Evolutionary conservation across 1,140 invertebrate species (phyloP).

Genomic region (Zaprionus camerounensis): DNA sequence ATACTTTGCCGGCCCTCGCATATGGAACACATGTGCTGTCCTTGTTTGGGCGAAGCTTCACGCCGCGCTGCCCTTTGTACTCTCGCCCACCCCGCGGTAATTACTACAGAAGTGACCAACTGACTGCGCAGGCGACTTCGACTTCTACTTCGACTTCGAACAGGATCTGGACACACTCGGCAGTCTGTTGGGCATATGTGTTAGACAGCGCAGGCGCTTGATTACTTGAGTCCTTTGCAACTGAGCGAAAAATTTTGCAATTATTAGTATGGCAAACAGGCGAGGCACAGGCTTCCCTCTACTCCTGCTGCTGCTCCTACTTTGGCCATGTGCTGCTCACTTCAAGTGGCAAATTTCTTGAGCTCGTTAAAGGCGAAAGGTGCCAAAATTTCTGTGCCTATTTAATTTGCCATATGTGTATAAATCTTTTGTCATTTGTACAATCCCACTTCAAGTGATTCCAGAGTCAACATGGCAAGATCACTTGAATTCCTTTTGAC

Average conservation of each 20-base stretch:
- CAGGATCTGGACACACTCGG: not conserved
- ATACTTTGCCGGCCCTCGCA: constrained; percentile 39
- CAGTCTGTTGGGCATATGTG: constrained; percentile 68
- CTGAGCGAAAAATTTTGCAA: constrained; percentile 73
- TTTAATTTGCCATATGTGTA: constrained; percentile 1
- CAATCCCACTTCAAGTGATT: not conserved
- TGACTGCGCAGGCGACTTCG: constrained; percentile 45
- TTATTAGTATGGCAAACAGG: constrained; percentile 75
- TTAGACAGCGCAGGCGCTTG: constrained; percentile 6
- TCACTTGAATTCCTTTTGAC: not conserved
- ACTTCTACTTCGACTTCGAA: not conserved
- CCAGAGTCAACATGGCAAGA: not conserved
- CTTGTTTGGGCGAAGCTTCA: constrained; percentile 58
- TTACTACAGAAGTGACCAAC: constrained; percentile 62
- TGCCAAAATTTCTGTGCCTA: not conserved
- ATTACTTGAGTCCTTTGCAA: not conserved
- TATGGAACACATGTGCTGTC: constrained; percentile 56
- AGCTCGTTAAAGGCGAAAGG: not conserved
- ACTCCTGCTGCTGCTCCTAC: not conserved
- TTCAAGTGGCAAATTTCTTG: constrained; percentile 52
- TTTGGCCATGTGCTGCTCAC: constrained; percentile 26
- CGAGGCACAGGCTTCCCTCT: not conserved
- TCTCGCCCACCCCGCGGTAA: constrained; percentile 33
- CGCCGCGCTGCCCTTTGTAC: constrained; percentile 52
- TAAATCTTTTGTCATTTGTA: not conserved